A percentile compares a stretch with the other conserved stretches of the same genome.
These are phyloP conservation scores for Calliphora vomitoria DNA, from an alignment of 2,888 invertebrate species.

Conservation along the genomic window DNA sequence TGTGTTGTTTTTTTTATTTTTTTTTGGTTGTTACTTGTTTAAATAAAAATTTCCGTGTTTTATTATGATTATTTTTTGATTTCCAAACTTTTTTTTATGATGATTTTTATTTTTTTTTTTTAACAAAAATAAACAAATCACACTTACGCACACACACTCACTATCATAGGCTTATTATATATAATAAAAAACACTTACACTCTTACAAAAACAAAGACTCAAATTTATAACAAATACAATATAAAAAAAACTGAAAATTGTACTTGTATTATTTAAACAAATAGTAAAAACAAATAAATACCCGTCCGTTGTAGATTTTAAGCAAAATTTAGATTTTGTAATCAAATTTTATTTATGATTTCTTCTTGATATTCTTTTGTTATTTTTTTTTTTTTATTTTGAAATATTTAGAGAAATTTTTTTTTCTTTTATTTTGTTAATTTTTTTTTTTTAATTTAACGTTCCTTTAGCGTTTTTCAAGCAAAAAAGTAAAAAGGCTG, in stretches of 20 bases:
- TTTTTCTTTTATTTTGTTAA: slow-evolving; percentile 27
- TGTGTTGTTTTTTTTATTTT: slow-evolving; percentile 24
- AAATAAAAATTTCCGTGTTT: slow-evolving; percentile 19
- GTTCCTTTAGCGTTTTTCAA: slow-evolving; percentile 72
- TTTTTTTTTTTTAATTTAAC: slow-evolving; percentile 47
- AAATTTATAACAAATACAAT: slow-evolving; percentile 12
- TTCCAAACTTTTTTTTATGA: slow-evolving; percentile 29
- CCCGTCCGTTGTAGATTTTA: slow-evolving; percentile 48
- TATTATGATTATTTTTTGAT: slow-evolving; percentile 33
- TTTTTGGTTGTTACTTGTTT: slow-evolving; percentile 9
- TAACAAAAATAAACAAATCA: slow-evolving; percentile 65
- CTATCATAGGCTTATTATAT: not conserved
- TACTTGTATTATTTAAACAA: slow-evolving; percentile 28
- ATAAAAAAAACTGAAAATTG: not conserved
- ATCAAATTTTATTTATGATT: slow-evolving; percentile 27
- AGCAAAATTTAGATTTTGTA: slow-evolving; percentile 23
- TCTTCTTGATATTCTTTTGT: slow-evolving; percentile 33
- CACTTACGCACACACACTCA: slow-evolving; percentile 46
- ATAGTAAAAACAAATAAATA: slow-evolving; percentile 45
- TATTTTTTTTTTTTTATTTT: not conserved
- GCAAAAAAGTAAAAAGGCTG: slow-evolving; percentile 77
- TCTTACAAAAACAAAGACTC: slow-evolving; percentile 15
- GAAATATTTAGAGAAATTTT: slow-evolving; percentile 11
- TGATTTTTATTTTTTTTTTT: slow-evolving; percentile 47
- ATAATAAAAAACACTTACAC: not conserved